These are phyloP conservation scores for Hydropsyche tenuis DNA, from an alignment of 1,140 invertebrate genomes.

Conservation along the genomic window DNA sequence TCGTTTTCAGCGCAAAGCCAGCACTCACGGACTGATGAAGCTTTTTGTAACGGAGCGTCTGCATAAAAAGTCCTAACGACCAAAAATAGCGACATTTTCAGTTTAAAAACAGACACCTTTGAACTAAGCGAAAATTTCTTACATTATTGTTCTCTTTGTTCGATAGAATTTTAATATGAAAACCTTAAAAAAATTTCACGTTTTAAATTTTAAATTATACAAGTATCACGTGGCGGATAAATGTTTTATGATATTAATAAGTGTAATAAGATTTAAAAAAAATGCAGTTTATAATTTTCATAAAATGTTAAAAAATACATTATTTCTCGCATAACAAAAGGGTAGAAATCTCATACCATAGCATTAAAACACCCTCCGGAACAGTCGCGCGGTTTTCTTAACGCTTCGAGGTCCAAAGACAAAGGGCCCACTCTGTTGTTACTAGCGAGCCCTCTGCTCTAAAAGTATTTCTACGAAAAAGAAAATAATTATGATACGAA, in stretches of 20 bases:
- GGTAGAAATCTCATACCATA: not conserved
- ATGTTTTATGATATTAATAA: too few species aligned
- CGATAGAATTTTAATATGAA: too few species aligned
- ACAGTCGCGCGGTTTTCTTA: conserved; percentile 41
- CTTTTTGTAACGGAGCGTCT: not conserved
- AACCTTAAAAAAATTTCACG: too few species aligned
- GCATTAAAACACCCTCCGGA: conserved; percentile 19
- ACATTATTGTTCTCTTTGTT: too few species aligned
- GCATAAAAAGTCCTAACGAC: not conserved
- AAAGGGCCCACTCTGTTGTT: conserved; percentile 28
- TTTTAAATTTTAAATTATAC: too few species aligned
- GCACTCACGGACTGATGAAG: conserved; percentile 21
- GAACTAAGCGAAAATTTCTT: not conserved
- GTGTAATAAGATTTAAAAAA: too few species aligned
- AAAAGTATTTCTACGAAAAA: too few species aligned
- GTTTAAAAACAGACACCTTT: too few species aligned
- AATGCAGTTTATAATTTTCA: not conserved
- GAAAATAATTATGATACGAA: too few species aligned
- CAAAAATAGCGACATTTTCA: not conserved
- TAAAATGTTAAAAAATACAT: not conserved
- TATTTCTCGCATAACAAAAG: conserved; percentile 12
- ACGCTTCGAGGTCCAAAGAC: conserved; percentile 40
- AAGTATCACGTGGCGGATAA: too few species aligned
- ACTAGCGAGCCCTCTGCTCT: conserved; percentile 1
- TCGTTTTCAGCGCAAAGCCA: conserved; percentile 2